Evolutionary conservation across 2,797 vertebrate genomes (phyloP).

Genomic region (Pelobates cultripes): DNA sequence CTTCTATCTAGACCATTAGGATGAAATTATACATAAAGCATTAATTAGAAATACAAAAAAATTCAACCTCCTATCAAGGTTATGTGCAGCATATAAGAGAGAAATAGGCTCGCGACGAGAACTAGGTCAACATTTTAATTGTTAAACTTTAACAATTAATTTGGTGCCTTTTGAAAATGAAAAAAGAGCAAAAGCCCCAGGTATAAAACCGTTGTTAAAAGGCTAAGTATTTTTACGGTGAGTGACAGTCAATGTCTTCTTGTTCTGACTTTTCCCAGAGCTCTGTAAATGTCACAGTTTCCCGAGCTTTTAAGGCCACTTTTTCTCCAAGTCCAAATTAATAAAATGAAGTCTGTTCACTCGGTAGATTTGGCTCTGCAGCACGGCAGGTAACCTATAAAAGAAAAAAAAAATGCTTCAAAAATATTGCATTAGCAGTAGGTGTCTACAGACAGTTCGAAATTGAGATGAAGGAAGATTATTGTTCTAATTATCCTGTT

Average conservation of each 20-base stretch:
- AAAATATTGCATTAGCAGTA: slow-evolving; percentile 38
- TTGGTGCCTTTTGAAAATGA: slow-evolving; percentile 43
- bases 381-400: slow-evolving; percentile 47
- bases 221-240: slow-evolving; percentile 56
- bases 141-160: slow-evolving; percentile 53
- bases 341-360: slow-evolving; percentile 56
- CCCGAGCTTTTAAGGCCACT: slow-evolving; percentile 55
- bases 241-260: slow-evolving; percentile 55
- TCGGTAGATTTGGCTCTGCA: slow-evolving; percentile 43
- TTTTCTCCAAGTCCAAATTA: slow-evolving; percentile 57
- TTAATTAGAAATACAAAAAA: slow-evolving; percentile 54
- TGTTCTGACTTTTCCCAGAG: slow-evolving; percentile 54
- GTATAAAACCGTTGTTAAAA: slow-evolving; percentile 55
- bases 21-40: slow-evolving; percentile 52
- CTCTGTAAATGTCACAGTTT: slow-evolving; percentile 56
- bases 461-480: slow-evolving; percentile 41
- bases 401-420: slow-evolving; percentile 43
- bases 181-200: slow-evolving; percentile 53
- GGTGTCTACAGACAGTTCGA: slow-evolving; percentile 36
- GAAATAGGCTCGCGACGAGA: background rate
- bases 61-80: slow-evolving; percentile 34
- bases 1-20: slow-evolving; percentile 39
- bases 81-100: slow-evolving; percentile 2
- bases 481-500: slow-evolving; percentile 34
- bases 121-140: slow-evolving; percentile 54